phyloP scores from a whole-genome alignment of 2,888 invertebrate genomes.

The Tipula confusa region DNA sequence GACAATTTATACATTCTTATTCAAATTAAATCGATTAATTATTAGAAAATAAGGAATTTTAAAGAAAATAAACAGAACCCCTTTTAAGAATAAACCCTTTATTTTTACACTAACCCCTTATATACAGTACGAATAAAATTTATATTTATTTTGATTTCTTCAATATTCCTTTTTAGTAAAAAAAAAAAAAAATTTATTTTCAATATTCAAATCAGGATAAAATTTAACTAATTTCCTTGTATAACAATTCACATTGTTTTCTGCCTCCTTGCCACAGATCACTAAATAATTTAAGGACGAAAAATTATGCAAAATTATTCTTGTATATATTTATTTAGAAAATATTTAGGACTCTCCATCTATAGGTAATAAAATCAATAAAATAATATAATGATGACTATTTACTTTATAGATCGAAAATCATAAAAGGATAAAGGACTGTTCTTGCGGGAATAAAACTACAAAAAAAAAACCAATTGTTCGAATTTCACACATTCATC shows the following conservation, averaged over 20 bases:
- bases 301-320: conserved; percentile 12
- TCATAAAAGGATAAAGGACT: background rate
- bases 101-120: background rate
- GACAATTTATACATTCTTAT: background rate
- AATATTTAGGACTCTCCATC: background rate
- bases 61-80: background rate
- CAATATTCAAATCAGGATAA: background rate
- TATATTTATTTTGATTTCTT: background rate
- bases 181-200: background rate
- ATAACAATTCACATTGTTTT: background rate
- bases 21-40: conserved; percentile 12
- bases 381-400: background rate
- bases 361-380: conserved; percentile 6
- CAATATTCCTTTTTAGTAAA: background rate
- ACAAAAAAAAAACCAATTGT: background rate
- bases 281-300: background rate
- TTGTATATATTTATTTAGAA: background rate
- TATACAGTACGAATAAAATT: background rate
- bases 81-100: background rate
- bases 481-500: background rate
- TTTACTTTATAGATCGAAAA: background rate
- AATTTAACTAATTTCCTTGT: background rate
- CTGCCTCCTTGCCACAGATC: background rate
- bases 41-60: background rate
- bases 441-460: background rate